Conservation (phyloP, 2,888 invertebrate genomes). For the Himalopsyche japonica region DNA sequence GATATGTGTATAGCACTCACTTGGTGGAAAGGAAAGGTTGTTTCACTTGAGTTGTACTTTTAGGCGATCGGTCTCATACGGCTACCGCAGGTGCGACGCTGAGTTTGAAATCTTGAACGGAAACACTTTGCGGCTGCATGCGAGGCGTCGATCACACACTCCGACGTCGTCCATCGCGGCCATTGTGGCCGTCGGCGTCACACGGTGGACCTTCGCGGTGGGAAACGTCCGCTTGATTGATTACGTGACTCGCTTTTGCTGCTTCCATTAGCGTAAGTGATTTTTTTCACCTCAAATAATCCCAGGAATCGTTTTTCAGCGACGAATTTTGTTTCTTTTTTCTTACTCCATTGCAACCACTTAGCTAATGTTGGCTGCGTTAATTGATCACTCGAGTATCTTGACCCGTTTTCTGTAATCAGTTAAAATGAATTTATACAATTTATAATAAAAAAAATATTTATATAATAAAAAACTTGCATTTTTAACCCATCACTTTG, state of each 20-base stretch:
- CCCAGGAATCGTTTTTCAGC: background rate
- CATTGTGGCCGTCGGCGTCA: background rate
- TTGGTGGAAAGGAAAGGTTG: background rate
- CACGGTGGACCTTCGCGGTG: background rate
- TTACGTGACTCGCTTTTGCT: constrained; percentile 26
- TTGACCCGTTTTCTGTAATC: background rate
- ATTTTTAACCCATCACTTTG: too few species aligned
- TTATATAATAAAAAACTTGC: too few species aligned
- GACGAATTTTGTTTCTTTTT: background rate
- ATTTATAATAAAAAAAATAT: too few species aligned
- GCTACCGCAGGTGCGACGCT: background rate
- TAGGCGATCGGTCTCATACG: background rate
- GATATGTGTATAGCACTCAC: background rate
- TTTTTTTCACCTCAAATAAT: constrained; percentile 10
- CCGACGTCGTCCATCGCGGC: background rate
- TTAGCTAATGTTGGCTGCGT: background rate
- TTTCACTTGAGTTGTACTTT: background rate
- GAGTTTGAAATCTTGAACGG: background rate
- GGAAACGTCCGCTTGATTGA: constrained; percentile 23
- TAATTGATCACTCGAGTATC: background rate
- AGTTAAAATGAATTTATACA: background rate
- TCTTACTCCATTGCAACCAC: background rate
- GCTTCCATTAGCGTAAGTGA: constrained; percentile 29
- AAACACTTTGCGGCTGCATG: background rate
- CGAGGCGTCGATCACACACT: background rate